Evolutionary conservation across 2,888 invertebrate genomes (phyloP), one percentile per base, ranked within the genome.

Genomic region (Brachyopa scutellaris): DNA sequence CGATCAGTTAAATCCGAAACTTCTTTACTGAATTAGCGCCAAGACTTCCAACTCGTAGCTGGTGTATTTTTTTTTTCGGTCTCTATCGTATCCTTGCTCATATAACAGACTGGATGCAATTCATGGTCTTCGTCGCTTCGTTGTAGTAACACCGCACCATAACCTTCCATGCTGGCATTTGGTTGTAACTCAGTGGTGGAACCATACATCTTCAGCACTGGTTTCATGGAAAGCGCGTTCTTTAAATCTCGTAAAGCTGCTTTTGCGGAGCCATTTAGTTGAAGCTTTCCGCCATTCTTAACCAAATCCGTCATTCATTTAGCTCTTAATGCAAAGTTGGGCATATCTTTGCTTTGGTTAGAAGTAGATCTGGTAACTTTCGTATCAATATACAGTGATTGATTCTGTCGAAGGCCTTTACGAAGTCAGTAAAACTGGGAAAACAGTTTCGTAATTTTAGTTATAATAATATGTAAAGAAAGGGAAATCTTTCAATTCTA

Each of bases 1-100:
- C 80, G 1, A 87, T 36, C 2, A 85, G 83, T 84, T 86, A 86
- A 8, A 85, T 61, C 0, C 85, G 47, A 11, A 64, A 64, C 49
- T 64, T 64, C 13, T 62, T 62, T 26, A 47, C 11, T 62, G 26
- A 8, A 62, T 62, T 19, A 62, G 49, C 2, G 64, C 36, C 36
- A 64, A 21, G 1, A 64, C 62, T 17, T 64, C 47, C 62, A 62
- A 36, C 36, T 62, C 45, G 23, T 62, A 62, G 33, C 61, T 62
- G 38, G 33, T 31, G 19, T 49, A 49, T 3, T 62, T 62, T n/a
- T 62, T n/a, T n/a, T n/a, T n/a, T n/a, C n/a, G n/a, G n/a, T n/a
- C n/a, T n/a, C n/a, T n/a, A n/a, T n/a, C n/a, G n/a, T n/a, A n/a
- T n/a, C n/a, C n/a, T n/a, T n/a, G n/a, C 62, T 62, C 38, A 62